Conservation (phyloP, 2,113 vertebrate species). For the Rhodinocichla rosea region DNA sequence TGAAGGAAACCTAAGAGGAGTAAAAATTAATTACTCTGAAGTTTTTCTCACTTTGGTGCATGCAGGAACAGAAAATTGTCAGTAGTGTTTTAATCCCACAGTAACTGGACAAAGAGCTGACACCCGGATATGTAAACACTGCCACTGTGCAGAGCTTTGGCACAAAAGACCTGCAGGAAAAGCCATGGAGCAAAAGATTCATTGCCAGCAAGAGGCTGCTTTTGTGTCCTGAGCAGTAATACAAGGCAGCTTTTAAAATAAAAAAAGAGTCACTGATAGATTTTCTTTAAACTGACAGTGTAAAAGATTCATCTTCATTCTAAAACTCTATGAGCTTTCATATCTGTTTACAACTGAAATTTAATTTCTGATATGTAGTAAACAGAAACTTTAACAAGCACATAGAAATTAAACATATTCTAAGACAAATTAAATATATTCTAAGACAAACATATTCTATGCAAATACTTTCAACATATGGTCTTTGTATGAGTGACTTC, state of each 20-base stretch:
- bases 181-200: background rate
- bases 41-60: background rate
- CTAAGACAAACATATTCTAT: background rate
- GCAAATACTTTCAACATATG: background rate
- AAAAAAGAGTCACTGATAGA: background rate
- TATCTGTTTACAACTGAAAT: background rate
- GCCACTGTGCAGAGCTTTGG: background rate
- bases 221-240: background rate
- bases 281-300: background rate
- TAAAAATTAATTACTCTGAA: background rate
- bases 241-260: background rate
- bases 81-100: background rate
- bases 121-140: background rate
- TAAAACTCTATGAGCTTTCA: background rate
- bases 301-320: background rate
- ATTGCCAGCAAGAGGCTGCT: background rate
- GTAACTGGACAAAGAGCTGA: background rate
- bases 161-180: background rate
- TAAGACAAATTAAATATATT: background rate
- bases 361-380: background rate
- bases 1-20: background rate
- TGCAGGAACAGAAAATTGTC: background rate
- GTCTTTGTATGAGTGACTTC: background rate
- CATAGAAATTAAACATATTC: background rate
- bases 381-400: background rate